Evolutionary conservation across 2,113 vertebrate genomes (phyloP).

Genomic region (Corythoichthys intestinalis): DNA sequence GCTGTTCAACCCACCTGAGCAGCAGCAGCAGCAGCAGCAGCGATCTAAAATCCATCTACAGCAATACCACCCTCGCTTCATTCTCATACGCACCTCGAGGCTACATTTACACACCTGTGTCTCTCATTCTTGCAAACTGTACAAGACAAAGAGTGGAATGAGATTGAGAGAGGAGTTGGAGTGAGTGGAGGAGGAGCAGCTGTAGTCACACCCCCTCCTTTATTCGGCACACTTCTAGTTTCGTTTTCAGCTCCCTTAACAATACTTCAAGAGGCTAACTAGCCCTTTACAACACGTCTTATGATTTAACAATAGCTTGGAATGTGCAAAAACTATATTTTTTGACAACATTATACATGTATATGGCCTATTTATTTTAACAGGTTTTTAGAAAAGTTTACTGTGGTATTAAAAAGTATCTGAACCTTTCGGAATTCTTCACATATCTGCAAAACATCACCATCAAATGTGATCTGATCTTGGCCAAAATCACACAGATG

Average conservation of each 20-base stretch:
- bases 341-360: no score
- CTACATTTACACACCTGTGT: conserved; percentile 14
- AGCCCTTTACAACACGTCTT: no score
- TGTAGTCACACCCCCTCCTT: neutral
- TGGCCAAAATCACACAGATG: no score
- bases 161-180: neutral
- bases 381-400: no score
- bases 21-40: conserved; percentile 63
- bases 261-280: neutral
- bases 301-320: no score
- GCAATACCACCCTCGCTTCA: conserved; percentile 49
- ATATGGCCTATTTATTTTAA: no score
- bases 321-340: no score
- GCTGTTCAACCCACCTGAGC: conserved; percentile 46
- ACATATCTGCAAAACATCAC: no score
- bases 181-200: neutral
- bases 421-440: no score
- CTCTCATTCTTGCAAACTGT: neutral
- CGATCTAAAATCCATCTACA: conserved; percentile 52
- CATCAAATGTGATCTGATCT: no score
- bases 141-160: neutral
- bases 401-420: no score
- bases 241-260: neutral
- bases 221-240: neutral
- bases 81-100: conserved; percentile 32